Conservation (phyloP, 1,140 invertebrate species). For the Cherax quadricarinatus region DNA sequence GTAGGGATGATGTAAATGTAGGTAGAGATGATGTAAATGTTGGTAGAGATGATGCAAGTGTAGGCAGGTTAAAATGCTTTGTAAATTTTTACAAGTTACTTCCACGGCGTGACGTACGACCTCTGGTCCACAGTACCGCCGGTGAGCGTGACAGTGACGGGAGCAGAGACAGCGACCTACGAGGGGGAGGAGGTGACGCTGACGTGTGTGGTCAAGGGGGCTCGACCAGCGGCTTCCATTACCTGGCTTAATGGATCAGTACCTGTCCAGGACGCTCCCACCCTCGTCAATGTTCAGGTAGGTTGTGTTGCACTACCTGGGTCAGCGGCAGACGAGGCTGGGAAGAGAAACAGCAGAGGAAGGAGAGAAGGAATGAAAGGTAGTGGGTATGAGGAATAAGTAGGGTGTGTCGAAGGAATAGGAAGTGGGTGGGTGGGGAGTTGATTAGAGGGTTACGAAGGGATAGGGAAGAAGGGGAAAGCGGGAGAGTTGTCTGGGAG, state of each 20-base stretch:
- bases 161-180: constrained; percentile 84
- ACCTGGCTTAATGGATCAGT: constrained; percentile 82
- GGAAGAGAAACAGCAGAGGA: constrained; percentile 7
- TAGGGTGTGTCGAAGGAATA: too few relatives aligned
- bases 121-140: constrained; percentile 83
- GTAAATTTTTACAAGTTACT: background rate
- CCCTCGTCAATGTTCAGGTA: constrained; percentile 66
- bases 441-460: too few relatives aligned
- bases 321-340: background rate
- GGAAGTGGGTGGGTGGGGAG: too few relatives aligned
- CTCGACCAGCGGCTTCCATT: constrained; percentile 87
- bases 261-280: constrained; percentile 55
- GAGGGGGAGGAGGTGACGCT: constrained; percentile 87
- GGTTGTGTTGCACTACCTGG: background rate
- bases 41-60: too few relatives aligned
- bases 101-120: background rate
- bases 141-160: constrained; percentile 84
- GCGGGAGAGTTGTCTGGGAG: too few relatives aligned
- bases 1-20: too few relatives aligned
- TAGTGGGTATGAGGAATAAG: background rate
- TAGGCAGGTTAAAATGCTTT: too few relatives aligned
- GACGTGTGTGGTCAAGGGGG: constrained; percentile 86
- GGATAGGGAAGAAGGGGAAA: too few relatives aligned
- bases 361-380: background rate
- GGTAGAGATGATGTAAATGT: too few relatives aligned